Conservation (phyloP, 1,140 invertebrate species). For the Leptonema lineaticorne region DNA sequence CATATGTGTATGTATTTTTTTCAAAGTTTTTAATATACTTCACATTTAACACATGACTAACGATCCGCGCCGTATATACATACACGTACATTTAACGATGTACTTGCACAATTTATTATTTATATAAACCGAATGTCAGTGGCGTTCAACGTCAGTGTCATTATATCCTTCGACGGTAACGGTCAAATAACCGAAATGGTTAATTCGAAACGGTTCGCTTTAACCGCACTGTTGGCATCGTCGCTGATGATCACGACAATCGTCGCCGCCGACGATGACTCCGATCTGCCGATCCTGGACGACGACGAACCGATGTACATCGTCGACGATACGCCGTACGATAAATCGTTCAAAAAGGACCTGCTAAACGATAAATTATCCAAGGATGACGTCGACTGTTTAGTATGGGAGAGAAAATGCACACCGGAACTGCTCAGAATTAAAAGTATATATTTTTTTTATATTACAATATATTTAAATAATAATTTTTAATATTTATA, state of each 20-base stretch:
- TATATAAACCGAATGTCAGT: background rate
- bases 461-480: no score
- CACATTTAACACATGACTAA: no score
- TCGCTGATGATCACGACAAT: background rate
- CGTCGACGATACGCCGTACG: no score
- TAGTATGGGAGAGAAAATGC: slow-evolving; percentile 7
- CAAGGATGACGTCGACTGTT: slow-evolving; percentile 11
- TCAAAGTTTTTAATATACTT: no score
- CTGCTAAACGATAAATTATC: background rate
- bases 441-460: slow-evolving; percentile 8
- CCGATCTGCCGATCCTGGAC: no score
- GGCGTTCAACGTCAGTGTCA: background rate
- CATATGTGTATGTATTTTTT: no score
- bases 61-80: no score
- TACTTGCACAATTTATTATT: background rate
- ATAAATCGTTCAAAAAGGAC: background rate
- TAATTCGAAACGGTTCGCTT: background rate
- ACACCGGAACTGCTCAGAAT: background rate
- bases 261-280: background rate
- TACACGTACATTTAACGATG: no score
- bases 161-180: background rate
- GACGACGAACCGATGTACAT: no score
- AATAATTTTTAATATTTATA: background rate
- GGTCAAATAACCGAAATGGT: background rate
- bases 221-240: background rate